A percentile compares a stretch with the other conserved stretches of the same genome.
These are phyloP conservation scores for Spicauda simplicius DNA, from an alignment of 2,888 invertebrate genomes.

Conservation along the genomic window DNA sequence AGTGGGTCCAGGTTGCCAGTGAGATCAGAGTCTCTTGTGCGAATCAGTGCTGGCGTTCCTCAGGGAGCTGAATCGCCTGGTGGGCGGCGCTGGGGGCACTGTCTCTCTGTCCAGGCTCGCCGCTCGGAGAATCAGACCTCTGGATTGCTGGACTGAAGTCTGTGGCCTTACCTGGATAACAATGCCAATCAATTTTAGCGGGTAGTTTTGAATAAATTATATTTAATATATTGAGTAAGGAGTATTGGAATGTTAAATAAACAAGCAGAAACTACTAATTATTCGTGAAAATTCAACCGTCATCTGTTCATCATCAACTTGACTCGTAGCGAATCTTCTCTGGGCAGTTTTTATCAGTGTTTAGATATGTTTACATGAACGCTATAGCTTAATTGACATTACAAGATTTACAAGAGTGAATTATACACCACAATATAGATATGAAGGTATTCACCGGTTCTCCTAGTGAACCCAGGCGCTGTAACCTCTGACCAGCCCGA, in stretches of 20 bases:
- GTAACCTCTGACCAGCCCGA: slow-evolving; percentile 52
- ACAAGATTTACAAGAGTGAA: too few relatives aligned
- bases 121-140: slow-evolving; percentile 76
- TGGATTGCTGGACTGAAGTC: slow-evolving; percentile 61
- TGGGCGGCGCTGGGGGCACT: slow-evolving; percentile 55
- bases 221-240: neutral
- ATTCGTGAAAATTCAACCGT: too few relatives aligned
- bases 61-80: slow-evolving; percentile 68
- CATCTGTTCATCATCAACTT: too few relatives aligned
- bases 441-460: slow-evolving; percentile 59
- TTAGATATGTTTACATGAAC: too few relatives aligned
- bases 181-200: neutral
- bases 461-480: slow-evolving; percentile 65
- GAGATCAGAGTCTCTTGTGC: slow-evolving; percentile 81
- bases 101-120: slow-evolving; percentile 77
- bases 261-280: too few relatives aligned
- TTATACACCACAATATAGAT: too few relatives aligned
- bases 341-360: too few relatives aligned
- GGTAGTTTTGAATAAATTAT: neutral
- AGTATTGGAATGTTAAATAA: too few relatives aligned
- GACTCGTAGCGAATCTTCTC: too few relatives aligned
- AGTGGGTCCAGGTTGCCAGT: slow-evolving; percentile 44
- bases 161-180: slow-evolving; percentile 59
- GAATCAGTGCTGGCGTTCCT: slow-evolving; percentile 75
- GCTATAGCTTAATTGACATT: too few relatives aligned